Percentiles rank a stretch among this genome's conserved stretches.
phyloP scores from a whole-genome alignment of 35 echinoderm and acorn worm genomes.

The Ophiothrix spiculata region DNA sequence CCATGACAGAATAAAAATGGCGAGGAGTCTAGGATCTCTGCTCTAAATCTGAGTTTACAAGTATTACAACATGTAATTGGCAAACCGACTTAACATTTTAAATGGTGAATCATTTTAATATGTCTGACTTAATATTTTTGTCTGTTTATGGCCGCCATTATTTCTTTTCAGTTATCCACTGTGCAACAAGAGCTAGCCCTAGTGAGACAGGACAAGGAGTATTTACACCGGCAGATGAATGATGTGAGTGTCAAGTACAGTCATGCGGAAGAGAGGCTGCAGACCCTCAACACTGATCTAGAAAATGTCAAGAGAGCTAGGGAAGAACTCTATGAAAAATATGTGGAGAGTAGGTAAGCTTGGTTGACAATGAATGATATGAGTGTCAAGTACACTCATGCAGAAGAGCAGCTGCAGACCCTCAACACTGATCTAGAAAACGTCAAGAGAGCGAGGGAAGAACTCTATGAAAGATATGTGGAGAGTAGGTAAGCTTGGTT shows the following conservation, averaged over 20 bases:
- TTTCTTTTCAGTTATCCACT: slow-evolving; percentile 52
- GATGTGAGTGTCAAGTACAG: slow-evolving; percentile 63
- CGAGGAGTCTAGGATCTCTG: too few species aligned
- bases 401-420: slow-evolving; percentile 55
- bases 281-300: slow-evolving; percentile 32
- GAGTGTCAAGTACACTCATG: slow-evolving; percentile 49
- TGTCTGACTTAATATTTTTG: neutral
- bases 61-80: too few species aligned
- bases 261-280: slow-evolving; percentile 63
- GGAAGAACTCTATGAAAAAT: slow-evolving; percentile 99
- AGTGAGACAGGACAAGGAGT: slow-evolving; percentile 84
- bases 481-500: slow-evolving; percentile 65
- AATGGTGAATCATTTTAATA: neutral
- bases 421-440: slow-evolving; percentile 56
- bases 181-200: slow-evolving; percentile 74
- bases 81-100: neutral
- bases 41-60: too few species aligned
- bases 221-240: slow-evolving; percentile 56
- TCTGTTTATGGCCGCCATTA: neutral
- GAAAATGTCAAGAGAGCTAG: slow-evolving; percentile 80
- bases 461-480: slow-evolving; percentile 98
- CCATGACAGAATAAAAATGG: too few species aligned
- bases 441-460: slow-evolving; percentile 82
- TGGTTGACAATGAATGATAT: slow-evolving; percentile 51
- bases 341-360: slow-evolving; percentile 83